phyloP scores from a whole-genome alignment of 2,797 vertebrate species.

The Microctenopoma lineatum region DNA sequence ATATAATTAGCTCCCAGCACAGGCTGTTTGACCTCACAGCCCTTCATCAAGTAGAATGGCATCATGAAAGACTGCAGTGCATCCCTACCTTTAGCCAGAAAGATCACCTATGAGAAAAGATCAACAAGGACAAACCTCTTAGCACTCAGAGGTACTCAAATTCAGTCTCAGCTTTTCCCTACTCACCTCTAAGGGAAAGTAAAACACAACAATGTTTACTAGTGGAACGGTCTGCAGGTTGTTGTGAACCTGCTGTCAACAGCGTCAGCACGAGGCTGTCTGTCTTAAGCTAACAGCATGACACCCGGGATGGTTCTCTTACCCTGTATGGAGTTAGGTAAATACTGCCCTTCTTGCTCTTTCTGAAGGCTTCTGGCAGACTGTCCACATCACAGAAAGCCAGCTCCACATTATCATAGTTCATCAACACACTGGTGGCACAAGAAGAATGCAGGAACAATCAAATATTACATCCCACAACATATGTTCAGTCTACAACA shows the following conservation, averaged over 20 bases:
- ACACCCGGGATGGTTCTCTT: conserved; percentile 55
- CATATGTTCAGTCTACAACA: not conserved
- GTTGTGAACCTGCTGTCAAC: not conserved
- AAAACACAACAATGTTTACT: not conserved
- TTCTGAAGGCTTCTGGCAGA: conserved; percentile 92
- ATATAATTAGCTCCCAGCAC: conserved; percentile 97
- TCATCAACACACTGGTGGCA: conserved; percentile 89
- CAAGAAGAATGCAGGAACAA: not conserved
- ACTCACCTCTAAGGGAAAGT: not conserved
- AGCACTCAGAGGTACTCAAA: not conserved
- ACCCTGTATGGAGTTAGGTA: conserved; percentile 97
- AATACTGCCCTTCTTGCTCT: conserved; percentile 94
- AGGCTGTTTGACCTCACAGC: conserved; percentile 96
- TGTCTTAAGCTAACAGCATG: not conserved
- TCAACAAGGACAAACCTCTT: not conserved
- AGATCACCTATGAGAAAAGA: conserved; percentile 88
- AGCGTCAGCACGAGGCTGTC: not conserved
- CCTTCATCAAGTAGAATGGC: conserved; percentile 97
- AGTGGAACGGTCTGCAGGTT: not conserved
- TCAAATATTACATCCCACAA: not conserved
- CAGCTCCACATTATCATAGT: conserved; percentile 93
- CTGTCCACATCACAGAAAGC: conserved; percentile 89
- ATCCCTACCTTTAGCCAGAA: conserved; percentile 92
- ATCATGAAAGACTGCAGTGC: conserved; percentile 96
- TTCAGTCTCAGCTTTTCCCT: not conserved